phyloP scores from a whole-genome alignment of 64 coral and sea anemone genomes.

The Acropora yongei region DNA sequence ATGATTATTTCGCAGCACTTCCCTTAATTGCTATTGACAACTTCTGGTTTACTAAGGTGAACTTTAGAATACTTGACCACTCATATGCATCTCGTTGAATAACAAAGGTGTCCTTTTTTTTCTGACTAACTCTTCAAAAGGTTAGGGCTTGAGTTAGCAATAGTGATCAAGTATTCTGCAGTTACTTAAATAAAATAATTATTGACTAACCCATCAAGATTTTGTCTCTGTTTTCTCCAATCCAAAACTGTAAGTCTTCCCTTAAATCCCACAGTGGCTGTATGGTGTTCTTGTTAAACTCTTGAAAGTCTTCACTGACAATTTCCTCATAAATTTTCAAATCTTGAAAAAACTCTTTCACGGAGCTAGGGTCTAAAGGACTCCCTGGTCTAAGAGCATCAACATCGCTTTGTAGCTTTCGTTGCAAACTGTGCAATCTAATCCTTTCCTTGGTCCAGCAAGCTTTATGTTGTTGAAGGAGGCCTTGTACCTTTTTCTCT shows the following conservation, averaged over 20 bases:
- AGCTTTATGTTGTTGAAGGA: slow-evolving; percentile 92
- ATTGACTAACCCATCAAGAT: slow-evolving; percentile 75
- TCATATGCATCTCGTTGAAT: too few relatives aligned
- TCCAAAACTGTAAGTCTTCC: slow-evolving; percentile 95
- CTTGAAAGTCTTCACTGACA: slow-evolving; percentile 75
- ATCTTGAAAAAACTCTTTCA: slow-evolving; percentile 92
- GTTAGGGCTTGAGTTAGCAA: too few relatives aligned
- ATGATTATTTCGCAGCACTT: too few relatives aligned
- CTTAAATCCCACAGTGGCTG: slow-evolving; percentile 92
- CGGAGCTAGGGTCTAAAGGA: slow-evolving; percentile 68
- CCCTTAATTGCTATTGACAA: too few relatives aligned
- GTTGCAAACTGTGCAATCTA: slow-evolving; percentile 79
- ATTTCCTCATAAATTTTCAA: slow-evolving; percentile 85
- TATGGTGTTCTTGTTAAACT: slow-evolving; percentile 88
- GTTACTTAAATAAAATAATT: too few relatives aligned
- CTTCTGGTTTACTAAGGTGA: too few relatives aligned
- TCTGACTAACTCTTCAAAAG: too few relatives aligned
- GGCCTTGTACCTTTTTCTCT: slow-evolving; percentile 85
- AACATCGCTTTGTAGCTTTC: slow-evolving; percentile 76
- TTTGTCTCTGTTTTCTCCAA: slow-evolving; percentile 94
- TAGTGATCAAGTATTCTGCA: too few relatives aligned
- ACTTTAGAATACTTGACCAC: too few relatives aligned
- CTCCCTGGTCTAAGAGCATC: slow-evolving; percentile 77
- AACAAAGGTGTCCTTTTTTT: too few relatives aligned
- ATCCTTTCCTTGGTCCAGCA: slow-evolving; percentile 96